Base-by-base conservation (phyloP, 2,888 invertebrate genomes). In the Drosophila mimetica region DNA sequence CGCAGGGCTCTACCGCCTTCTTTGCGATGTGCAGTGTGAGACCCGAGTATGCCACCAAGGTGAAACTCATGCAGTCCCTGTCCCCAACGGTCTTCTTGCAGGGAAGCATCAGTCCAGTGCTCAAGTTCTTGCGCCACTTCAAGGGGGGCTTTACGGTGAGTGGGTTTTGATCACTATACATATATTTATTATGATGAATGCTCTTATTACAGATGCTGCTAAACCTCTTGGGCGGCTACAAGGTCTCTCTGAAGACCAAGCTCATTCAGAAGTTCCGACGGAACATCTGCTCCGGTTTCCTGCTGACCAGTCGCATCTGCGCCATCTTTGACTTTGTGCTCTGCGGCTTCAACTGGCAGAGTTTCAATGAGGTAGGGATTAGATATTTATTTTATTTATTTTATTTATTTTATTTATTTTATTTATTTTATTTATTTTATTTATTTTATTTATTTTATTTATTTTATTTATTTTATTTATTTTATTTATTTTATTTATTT, bases 1-100 rank as follows among this genome's bases (percentile, higher is more conserved):
- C 79, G 2, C 84, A 80, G 41, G 79, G 79, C 2, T 51, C 60
- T 8, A 84, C 79, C 0, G 54, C 52, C 1, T 79, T 79, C 65
- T 84, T 80, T n/a, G 79, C 66, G 50, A 66, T 79, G 78, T 55
- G 63, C 75, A 77, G 81, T 7, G 47, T 59, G 2, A 14, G 41
- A 13, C 71, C 81, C 0, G 3, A 25, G 0, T 80, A 77, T 5
- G 32, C 41, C 4, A 1, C 25, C 0, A 84, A 57, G 44, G 30
- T 79, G 2, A 3, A 2, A 0, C 46, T 84, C 7, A 80, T 77
- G 84, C 79, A 79, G 52, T 63, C 78, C 2, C 67, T 79, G 8
- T 77, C 79, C 1, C 79, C 79, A 2, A 57, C 84, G 0, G 84
- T 80, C 6, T 80, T 11, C 9, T 6, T 77, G 64, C 3, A 50